Evolutionary conservation across 2,888 invertebrate species (phyloP), one percentile per base, ranked within the genome.

Genomic region (Ischnus inquisitorius): DNA sequence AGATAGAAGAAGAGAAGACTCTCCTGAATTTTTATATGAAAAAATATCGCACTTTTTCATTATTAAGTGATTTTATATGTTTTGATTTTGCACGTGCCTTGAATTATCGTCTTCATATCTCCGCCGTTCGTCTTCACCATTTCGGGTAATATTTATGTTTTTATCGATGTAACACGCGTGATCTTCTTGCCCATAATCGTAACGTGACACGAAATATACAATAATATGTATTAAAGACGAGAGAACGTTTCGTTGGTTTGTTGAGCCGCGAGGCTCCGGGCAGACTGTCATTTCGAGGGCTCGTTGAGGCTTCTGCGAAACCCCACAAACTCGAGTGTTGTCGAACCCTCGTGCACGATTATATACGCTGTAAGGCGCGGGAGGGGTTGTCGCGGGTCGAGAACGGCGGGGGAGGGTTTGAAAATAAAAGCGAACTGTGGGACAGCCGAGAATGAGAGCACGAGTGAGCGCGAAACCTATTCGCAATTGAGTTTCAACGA

Each of bases 231-330:
- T 54, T 14, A 72, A 51, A 57, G 22, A 41, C 28, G 82, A 43
- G 65, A 62, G 54, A 28, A 19, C 54, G 62, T 16, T 60, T 71
- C 46, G 72, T 43, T 67, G 64, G 71, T 82, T 72, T 79, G 81
- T 84, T 82, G 75, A 79, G 71, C 65, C 69, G 71, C 85, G 88
- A 85, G 87, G 87, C 86, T 87, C 86, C 82, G 83, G 78, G 85
- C 85, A 87, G 88, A 91, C 91, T 92, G 90, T 88, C 90, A 88
- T 88, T 90, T 86, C 83, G 74, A 80, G 85, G 87, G 87, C 88
- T 88, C 85, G 87, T 80, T 85, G 89, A 87, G 88, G 92, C 92
- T 91, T 92, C 92, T 91, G 86, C 78, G 82, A 92, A 93, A 87
- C 90, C 93, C 80, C 80, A 85, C 87, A 90, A 91, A 85, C 80